Base-by-base conservation (phyloP, 2,888 invertebrate genomes). In the Cantharis flavilabris region DNA sequence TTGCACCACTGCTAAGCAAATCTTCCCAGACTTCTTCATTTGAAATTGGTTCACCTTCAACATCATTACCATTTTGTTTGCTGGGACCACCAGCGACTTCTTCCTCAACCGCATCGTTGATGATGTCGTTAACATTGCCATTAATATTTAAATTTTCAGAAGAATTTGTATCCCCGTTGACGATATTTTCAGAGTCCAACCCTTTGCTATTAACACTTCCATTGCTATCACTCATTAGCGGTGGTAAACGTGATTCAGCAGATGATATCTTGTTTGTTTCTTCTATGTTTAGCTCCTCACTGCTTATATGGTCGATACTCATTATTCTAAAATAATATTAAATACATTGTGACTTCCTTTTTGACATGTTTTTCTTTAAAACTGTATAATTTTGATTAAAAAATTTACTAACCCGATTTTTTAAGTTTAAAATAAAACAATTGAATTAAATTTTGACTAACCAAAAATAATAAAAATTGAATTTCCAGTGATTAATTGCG, bases 1-100 rank as follows among this genome's bases (percentile, higher is more conserved):
- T 81, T 67, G 85, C 84, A 62, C 87, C 88, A 80, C 87, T 88
- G 20, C 88, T 87, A 62, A 88, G 81, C 7, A 88, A 72, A 79
- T 88, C 87, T 72, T 84, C 82, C 88, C 88, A 88, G 84, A 86
- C 84, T 16, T 82, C 80, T 70, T 49, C 3, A 20, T 20, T 20
- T 20, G 20, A 20, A 3, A 20, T 62, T n/a, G 16, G 28, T 63
- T 76, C 69, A 9, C 67, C 72, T 26, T 72, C 65, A 73, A 70
- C 72, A 16, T 71, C 62, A 16, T 10, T 18, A 7, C n/a, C 65
- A 23, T 67, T n/a, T 67, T 67, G 23, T n/a, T 14, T 26, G 13
- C 3, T 5, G n/a, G 13, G 1, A 18, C 0, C 65, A 13, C 3
- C 26, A 23, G 65, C 5, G 4, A 33, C 33, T 67, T 67, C 16